phyloP scores from a whole-genome alignment of 2,113 vertebrate genomes.

The Nesogale talazaci region DNA sequence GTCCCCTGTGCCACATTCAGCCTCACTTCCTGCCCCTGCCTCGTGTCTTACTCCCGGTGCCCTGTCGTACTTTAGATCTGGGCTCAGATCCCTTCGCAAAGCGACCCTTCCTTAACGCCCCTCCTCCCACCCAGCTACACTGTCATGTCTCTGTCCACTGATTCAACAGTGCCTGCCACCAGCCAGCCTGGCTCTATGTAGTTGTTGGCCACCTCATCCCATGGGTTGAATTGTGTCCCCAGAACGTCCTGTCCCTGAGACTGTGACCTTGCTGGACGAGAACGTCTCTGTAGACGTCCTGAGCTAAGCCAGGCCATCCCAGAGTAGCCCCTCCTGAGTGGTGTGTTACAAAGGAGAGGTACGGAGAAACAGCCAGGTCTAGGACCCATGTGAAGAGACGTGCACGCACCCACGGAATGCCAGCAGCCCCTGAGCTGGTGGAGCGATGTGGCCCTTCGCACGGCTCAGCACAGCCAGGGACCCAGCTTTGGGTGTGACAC shows the following conservation, averaged over 20 bases:
- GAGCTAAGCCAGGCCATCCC: not conserved
- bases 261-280: not conserved
- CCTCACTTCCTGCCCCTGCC: too few species aligned
- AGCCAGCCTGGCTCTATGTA: not conserved
- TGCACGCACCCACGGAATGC: not conserved
- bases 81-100: not conserved
- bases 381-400: too few species aligned
- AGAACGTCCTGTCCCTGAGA: not conserved
- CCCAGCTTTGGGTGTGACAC: too few species aligned
- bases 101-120: not conserved
- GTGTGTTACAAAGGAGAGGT: not conserved
- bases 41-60: not conserved
- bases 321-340: not conserved
- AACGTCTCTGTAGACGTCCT: not conserved
- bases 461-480: not conserved
- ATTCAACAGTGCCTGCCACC: not conserved
- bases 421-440: not conserved
- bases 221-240: not conserved
- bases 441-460: not conserved
- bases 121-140: not conserved
- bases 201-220: not conserved
- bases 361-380: not conserved
- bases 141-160: not conserved
- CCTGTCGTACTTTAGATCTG: not conserved
- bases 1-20: too few species aligned